Evolutionary conservation across 2,888 invertebrate genomes (phyloP), one percentile per base, ranked within the genome.

Genomic region (Herminia tarsipennalis): DNA sequence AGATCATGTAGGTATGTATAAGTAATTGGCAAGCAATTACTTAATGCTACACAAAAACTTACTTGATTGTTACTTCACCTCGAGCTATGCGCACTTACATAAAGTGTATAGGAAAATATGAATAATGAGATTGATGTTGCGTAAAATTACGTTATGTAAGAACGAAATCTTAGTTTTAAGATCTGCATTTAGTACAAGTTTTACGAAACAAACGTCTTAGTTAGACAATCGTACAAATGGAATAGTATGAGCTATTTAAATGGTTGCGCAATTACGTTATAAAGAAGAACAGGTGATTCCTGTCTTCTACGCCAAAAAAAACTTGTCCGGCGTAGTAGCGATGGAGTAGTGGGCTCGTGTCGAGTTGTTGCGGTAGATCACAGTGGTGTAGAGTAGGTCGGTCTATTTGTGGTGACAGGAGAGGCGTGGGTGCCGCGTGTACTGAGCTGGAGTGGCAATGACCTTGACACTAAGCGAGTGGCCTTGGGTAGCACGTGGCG

Each of bases 391-490:
- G 83, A 85, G 88, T 86, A 83, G 86, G 86, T 82, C 80, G 86
- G 81, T 87, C 88, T 90, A 90, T 90, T 89, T 88, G 89, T 89
- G 90, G 90, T 89, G 89, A 87, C 89, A 88, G 84, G 83, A 87
- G 85, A 82, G 78, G 90, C 88, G 90, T 89, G 90, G 89, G 89
- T 86, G 89, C 88, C 83, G 86, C 88, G 88, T 88, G 89, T 86
- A 83, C 86, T 75, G 84, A 86, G 88, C 88, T 89, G 90, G 90
- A 89, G 90, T 90, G 88, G 89, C 89, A 88, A 88, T 88, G 89
- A 89, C 91, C 91, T 90, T 92, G 91, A 90, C 91, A 92, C 90
- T 89, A 89, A 89, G 88, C 88, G 89, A 90, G 85, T 89, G 90
- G 89, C 90, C 89, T 90, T 90, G 91, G 91, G 89, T 87, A 89